Percentiles rank a stretch among this genome's conserved stretches.
Conservation (phyloP, 2,888 invertebrate species). For the Phragmatobia fuliginosa region DNA sequence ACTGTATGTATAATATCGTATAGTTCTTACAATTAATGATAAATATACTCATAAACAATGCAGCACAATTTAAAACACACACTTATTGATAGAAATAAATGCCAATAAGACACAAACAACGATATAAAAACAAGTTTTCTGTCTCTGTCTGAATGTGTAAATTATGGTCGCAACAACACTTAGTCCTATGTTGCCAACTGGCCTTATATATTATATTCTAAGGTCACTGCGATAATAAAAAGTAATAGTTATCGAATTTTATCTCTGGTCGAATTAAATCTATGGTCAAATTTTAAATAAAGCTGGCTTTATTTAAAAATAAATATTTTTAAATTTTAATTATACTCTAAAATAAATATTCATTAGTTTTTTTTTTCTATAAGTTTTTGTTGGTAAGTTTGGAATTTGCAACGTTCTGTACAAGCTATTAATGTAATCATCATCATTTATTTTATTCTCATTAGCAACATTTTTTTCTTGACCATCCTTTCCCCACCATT, state of each 20-base stretch:
- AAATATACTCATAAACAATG: constrained; percentile 46
- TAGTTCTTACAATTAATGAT: constrained; percentile 27
- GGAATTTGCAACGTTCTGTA: background rate
- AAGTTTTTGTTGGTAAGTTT: too few relatives aligned
- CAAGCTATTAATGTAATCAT: background rate
- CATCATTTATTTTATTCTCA: background rate
- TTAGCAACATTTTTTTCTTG: background rate
- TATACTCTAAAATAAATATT: too few relatives aligned
- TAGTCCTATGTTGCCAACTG: constrained; percentile 35
- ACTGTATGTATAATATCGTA: background rate
- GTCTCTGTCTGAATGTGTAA: constrained; percentile 47
- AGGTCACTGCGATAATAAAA: constrained; percentile 35
- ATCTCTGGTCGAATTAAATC: constrained; percentile 18
- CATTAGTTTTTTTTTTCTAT: background rate
- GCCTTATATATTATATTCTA: constrained; percentile 13
- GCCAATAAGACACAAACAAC: constrained; percentile 58
- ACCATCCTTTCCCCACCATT: too few relatives aligned
- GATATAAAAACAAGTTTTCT: constrained; percentile 59
- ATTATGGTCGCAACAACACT: constrained; percentile 38
- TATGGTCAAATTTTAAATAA: constrained; percentile 12
- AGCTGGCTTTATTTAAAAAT: background rate
- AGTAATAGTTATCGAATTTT: constrained; percentile 23
- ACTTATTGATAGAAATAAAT: constrained; percentile 51
- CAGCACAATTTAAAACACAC: constrained; percentile 45
- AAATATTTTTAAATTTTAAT: too few relatives aligned